These are phyloP conservation scores for Plectropomus leopardus DNA, from an alignment of 2,113 vertebrate genomes.

Conservation along the genomic window DNA sequence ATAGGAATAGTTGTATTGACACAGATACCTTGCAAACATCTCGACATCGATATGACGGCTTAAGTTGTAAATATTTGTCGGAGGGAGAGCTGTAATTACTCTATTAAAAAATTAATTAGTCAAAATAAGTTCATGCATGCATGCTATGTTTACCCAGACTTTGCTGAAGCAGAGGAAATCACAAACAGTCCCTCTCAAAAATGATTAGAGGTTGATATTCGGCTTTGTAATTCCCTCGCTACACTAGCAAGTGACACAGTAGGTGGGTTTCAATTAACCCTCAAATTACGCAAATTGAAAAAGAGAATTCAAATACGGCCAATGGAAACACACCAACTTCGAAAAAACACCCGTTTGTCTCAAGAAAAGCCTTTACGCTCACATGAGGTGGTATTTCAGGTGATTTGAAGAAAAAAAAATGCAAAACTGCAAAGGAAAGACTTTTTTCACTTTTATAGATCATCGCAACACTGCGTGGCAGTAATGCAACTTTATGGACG, in stretches of 20 bases:
- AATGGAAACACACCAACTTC: too few relatives aligned
- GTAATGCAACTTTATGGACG: too few relatives aligned
- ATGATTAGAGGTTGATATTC: background rate
- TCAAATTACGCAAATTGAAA: too few relatives aligned
- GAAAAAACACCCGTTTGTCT: too few relatives aligned
- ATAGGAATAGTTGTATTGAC: background rate
- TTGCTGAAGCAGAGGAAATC: slow-evolving; percentile 7
- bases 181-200: background rate
- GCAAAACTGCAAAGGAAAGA: too few relatives aligned
- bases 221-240: background rate
- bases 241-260: background rate
- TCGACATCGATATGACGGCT: slow-evolving; percentile 14
- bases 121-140: slow-evolving; percentile 4
- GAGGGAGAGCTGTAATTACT: background rate
- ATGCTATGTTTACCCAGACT: background rate
- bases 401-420: too few relatives aligned
- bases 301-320: too few relatives aligned
- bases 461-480: too few relatives aligned
- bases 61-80: background rate
- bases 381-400: too few relatives aligned
- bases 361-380: too few relatives aligned
- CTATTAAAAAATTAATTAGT: slow-evolving; percentile 1
- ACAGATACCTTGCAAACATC: slow-evolving; percentile 1
- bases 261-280: too few relatives aligned
- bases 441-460: too few relatives aligned